Base-by-base conservation (phyloP, 2,797 vertebrate genomes). In the Lepus townsendii region DNA sequence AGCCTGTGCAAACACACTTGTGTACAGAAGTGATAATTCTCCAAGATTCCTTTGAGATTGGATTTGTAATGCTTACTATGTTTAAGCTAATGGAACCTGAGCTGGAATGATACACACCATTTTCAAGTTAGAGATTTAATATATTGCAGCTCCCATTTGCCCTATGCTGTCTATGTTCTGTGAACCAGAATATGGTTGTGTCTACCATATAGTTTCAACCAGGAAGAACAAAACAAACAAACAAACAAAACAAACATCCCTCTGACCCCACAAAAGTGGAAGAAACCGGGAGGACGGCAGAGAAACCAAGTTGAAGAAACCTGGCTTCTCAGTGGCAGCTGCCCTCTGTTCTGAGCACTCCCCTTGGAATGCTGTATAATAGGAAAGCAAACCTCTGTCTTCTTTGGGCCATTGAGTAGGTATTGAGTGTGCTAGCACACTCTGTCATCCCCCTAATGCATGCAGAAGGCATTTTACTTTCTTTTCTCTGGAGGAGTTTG, bases 121-220 rank as follows among this genome's bases (percentile, higher is more conserved):
- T 87, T 88, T 78, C 5, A 73, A 62, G 32, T 83, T 8, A 68
- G 35, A 84, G 38, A 63, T 47, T 65, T 69, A 35, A 94, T 88
- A 42, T 12, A n/a, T 26, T 26, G 54, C 32, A 32, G 1, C 13
- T 24, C 35, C 27, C 62, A 38, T 13, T 9, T 7, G 7, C 26
- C 13, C 10, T 5, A 13, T 27, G 19, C 9, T 73, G 11, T 19
- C 14, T 76, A 62, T 42, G 68, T 93, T 4, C 13, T 24, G 1
- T 57, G n/a, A 87, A 16, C 16, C 57, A 79, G 77, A 71, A 57
- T 16, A 1, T 32, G n/a, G 52, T 5, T 75, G 4, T 71, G 1
- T 14, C 30, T 63, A 5, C 5, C 5, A 11, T 35, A 9, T 14
- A 71, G 32, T 62, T 76, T 85, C 60, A 71, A 17, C 80, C 3